Evolutionary conservation across 1,140 invertebrate genomes (phyloP), one percentile per base, ranked within the genome.

Genomic region (Heliconius hewitsoni): DNA sequence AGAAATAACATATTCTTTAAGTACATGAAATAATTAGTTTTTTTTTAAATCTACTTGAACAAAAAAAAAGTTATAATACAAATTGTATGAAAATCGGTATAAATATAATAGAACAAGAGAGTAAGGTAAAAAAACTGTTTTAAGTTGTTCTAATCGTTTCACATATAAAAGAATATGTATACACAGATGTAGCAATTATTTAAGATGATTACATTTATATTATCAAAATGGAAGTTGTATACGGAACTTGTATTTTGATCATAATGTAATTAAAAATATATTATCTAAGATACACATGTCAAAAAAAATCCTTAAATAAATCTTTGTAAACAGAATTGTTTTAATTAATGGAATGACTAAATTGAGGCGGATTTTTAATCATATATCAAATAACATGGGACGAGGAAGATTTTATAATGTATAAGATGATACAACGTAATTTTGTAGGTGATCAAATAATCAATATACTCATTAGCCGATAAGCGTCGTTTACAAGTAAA

Each of bases 311-410:
- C 18, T 18, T 52, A 2, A 23, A 9, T 23, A 60, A 60, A 60
- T 27, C 6, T 60, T 60, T 23, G n/a, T 60, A 11, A 23, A 19
- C 18, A 60, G 19, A 60, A 60, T 9, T 60, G n/a, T 60, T 60
- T 27, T 60, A 60, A 60, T 60, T 60, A 60, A 60, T 60, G 55
- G 55, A 27, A 60, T 60, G n/a, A 60, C 55, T 60, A 23, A 27
- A 60, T 60, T 11, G 55, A 60, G 55, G 55, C 55, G n/a, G 55
- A 60, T 11, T 9, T 60, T 60, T 60, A 60, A 60, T 55, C 19
- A 9, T 60, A 60, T 23, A 60, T n/a, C 6, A 52, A 52, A 52
- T 6, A 16, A 52, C 19, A 19, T 8, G 18, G 16, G 19, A 52
- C 11, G 42, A 19, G 18, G 50, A 6, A 52, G 50, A 52, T 52